These are phyloP conservation scores for Xylocampa areola DNA, from an alignment of 2,888 invertebrate species.

Conservation along the genomic window DNA sequence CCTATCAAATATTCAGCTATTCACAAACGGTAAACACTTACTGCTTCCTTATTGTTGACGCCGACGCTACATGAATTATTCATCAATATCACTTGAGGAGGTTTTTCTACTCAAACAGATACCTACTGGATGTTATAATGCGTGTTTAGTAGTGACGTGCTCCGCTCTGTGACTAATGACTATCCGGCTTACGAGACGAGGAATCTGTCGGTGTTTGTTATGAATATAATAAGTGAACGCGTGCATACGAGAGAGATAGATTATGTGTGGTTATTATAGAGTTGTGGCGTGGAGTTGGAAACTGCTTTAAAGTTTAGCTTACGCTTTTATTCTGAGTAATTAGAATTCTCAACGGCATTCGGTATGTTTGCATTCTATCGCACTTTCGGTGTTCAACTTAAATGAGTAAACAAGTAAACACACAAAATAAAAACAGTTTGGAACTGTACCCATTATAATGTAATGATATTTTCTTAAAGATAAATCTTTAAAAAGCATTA, in stretches of 20 bases:
- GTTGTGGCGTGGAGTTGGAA: slow-evolving; percentile 15
- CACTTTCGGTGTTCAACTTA: too few species aligned
- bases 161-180: slow-evolving; percentile 40
- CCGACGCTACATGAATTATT: slow-evolving; percentile 56
- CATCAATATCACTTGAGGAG: slow-evolving; percentile 54
- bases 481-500: too few species aligned
- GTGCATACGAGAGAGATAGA: slow-evolving; percentile 34
- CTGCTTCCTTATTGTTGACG: slow-evolving; percentile 60
- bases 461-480: too few species aligned
- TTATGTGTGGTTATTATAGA: slow-evolving; percentile 31
- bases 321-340: slow-evolving; percentile 13
- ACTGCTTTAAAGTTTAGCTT: slow-evolving; percentile 38
- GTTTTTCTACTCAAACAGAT: slow-evolving; percentile 59
- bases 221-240: slow-evolving; percentile 45
- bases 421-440: too few species aligned
- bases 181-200: slow-evolving; percentile 29
- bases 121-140: slow-evolving; percentile 55
- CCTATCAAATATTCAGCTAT: slow-evolving; percentile 52
- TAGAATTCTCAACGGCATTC: background rate
- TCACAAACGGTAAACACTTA: slow-evolving; percentile 59
- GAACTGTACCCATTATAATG: too few species aligned
- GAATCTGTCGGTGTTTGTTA: slow-evolving; percentile 49
- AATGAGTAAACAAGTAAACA: too few species aligned
- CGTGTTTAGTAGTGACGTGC: slow-evolving; percentile 52
- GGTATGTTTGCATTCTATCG: background rate